Base-by-base conservation (phyloP, 1,140 invertebrate species). In the Drosophila oshimai region DNA sequence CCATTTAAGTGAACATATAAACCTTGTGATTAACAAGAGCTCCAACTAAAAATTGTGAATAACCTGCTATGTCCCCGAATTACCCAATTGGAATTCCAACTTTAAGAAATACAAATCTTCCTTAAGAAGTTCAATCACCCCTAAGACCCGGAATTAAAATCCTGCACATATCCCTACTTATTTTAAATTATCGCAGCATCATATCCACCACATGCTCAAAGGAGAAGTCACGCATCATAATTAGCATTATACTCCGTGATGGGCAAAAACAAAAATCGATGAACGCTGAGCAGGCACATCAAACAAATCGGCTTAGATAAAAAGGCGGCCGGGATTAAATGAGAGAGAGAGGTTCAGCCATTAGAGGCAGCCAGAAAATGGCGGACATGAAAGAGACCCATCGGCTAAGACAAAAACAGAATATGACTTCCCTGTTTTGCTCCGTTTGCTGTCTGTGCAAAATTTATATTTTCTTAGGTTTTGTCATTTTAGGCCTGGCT, bases 291-390 rank as follows among this genome's bases (percentile, higher is more conserved):
- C 33, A 26, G 70, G 60, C 53, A 83, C 79, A 86, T 84, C 80
- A 84, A 84, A 84, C 64, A 74, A 84, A 68, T 79, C 79, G 54
- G 79, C 80, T 86, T 74, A 67, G 55, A 31, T 77, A 57, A 78
- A 70, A 64, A 46, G 51, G 58, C 60, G 31, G 65, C 28, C 47
- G 36, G 51, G 77, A 84, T 84, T 78, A 74, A 74, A 55, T 74
- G 50, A 60, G 57, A 74, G 64, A 70, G 42, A 65, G 60, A 60
- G n/a, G n/a, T 47, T 60, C 29, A 47, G 65, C 50, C 77, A 77
- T 76, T 74, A 81, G 39, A 53, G 44, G 4, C 28, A 4, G 29
- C 54, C 42, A 49, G 42, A 17, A 20, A 31, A 13, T 7, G 20
- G 13, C 37, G 34, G 28, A 69, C 49, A 69, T 69, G 44, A 68